Conservation (phyloP, 2,113 vertebrate genomes). For the Oryzias celebensis region DNA sequence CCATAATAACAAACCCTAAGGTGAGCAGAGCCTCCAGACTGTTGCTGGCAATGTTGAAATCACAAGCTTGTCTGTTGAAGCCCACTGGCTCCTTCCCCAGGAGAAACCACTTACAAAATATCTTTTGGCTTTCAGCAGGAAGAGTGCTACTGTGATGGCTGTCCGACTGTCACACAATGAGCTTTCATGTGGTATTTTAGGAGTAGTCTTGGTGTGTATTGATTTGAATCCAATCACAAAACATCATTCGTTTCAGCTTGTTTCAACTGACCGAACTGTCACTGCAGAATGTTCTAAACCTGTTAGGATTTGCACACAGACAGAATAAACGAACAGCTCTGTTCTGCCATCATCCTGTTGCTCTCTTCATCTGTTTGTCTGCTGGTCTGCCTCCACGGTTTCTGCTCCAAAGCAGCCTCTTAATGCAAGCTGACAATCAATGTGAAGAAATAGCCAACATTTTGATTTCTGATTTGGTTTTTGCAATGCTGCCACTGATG, state of each 20-base stretch:
- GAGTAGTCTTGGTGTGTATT: neutral
- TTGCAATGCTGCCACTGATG: constrained; percentile 33
- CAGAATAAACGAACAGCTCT: constrained; percentile 28
- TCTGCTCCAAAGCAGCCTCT: constrained; percentile 48
- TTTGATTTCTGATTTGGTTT: constrained; percentile 46
- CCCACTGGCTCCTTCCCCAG: constrained; percentile 27
- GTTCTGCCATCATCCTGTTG: neutral
- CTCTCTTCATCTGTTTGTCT: constrained; percentile 8
- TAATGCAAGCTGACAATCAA: constrained; percentile 18
- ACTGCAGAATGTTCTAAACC: constrained; percentile 1
- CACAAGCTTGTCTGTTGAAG: constrained; percentile 39
- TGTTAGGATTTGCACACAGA: constrained; percentile 31
- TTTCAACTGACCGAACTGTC: neutral
- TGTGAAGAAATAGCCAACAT: constrained; percentile 30
- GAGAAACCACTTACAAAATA: constrained; percentile 28
- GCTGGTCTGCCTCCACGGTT: constrained; percentile 18
- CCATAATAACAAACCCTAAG: constrained; percentile 3
- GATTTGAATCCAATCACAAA: neutral
- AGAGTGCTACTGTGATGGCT: constrained; percentile 13
- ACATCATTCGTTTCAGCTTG: neutral
- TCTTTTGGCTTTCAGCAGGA: constrained; percentile 7
- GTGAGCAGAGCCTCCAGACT: constrained; percentile 7
- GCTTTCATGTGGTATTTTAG: constrained; percentile 7
- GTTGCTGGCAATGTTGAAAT: constrained; percentile 22
- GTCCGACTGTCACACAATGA: constrained; percentile 6